Base-by-base conservation (phyloP, 1,140 invertebrate species). In the Pseudobourletiella spinata region DNA sequence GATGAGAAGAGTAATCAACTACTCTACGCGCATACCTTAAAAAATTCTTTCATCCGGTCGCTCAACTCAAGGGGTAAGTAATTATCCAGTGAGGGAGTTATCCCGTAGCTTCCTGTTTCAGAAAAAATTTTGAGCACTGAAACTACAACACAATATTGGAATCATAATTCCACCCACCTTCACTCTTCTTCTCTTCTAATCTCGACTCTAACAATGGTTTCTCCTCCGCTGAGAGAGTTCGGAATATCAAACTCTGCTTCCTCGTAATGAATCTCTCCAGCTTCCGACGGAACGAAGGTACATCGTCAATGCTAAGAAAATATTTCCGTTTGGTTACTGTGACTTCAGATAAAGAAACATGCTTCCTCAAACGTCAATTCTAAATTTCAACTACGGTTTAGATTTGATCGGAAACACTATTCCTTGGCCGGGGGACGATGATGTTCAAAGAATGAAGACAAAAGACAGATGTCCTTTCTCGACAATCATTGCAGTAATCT, bases 51-150 rank as follows among this genome's bases (percentile, higher is more conserved):
- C 26, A 85, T 77, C 67, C 86, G 79, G 57, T 82, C 83, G 18
- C 80, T 79, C 66, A 85, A 84, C 71, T 89, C 86, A 64, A 88
- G 82, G 24, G 76, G 76, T 67, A 83, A 79, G 73, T 89, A 94
- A 44, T 82, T 83, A 77, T 95, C 91, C 74, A 88, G 82, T 0
- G 90, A 88, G 63, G 90, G 89, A 80, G 91, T 84, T 54, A 88
- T 80, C 44, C 87, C 87, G 82, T 82, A 89, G 73, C 83, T 81
- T 77, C 88, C 88, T 85, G 76, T 32, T 80, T 16, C 20, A 51
- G 32, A 59, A 14, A 42, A 18, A 14, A 42, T 42, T 14, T 14
- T 42, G 35, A 14, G 14, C 14, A 14, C 18, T 14, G 35, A 14
- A 18, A 42, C 35, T 42, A 42, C 35, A 14, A 42, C 11, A 14